Conservation (phyloP, 2,888 invertebrate genomes). For the Anaspis maculata region DNA sequence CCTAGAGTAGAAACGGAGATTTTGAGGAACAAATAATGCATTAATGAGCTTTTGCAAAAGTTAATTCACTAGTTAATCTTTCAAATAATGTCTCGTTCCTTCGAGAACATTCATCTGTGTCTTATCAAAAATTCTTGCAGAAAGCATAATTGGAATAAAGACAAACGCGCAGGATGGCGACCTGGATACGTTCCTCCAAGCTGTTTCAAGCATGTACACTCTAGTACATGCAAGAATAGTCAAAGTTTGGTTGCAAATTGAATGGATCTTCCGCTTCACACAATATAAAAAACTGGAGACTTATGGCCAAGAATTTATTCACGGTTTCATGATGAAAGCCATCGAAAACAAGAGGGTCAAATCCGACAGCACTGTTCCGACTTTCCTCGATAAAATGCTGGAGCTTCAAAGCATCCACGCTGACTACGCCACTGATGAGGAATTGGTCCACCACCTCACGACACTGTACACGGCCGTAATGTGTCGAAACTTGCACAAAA, state of each 20-base stretch:
- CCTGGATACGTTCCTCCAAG: no score
- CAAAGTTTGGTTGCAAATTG: conserved; percentile 24
- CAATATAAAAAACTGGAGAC: conserved; percentile 16
- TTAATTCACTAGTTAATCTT: no score
- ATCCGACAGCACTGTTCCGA: conserved; percentile 7
- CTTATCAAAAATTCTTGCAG: no score
- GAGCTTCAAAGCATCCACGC: conserved; percentile 18
- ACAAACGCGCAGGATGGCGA: no score
- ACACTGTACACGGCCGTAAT: conserved; percentile 25
- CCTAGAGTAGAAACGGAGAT: no score
- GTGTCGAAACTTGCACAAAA: neutral
- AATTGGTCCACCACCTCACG: conserved; percentile 24
- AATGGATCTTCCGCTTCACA: conserved; percentile 19
- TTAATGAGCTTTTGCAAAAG: no score
- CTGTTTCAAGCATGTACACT: conserved; percentile 19
- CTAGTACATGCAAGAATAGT: conserved; percentile 23
- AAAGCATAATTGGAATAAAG: no score
- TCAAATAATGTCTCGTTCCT: no score
- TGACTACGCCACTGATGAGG: conserved; percentile 21
- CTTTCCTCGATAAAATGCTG: conserved; percentile 23
- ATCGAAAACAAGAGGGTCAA: no score
- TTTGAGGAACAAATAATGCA: no score
- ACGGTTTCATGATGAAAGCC: conserved; percentile 20
- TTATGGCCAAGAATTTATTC: conserved; percentile 14
- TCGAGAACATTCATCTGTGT: no score